These are phyloP conservation scores for Drosophila biarmipes DNA, from an alignment of 1,140 invertebrate genomes.

Conservation along the genomic window DNA sequence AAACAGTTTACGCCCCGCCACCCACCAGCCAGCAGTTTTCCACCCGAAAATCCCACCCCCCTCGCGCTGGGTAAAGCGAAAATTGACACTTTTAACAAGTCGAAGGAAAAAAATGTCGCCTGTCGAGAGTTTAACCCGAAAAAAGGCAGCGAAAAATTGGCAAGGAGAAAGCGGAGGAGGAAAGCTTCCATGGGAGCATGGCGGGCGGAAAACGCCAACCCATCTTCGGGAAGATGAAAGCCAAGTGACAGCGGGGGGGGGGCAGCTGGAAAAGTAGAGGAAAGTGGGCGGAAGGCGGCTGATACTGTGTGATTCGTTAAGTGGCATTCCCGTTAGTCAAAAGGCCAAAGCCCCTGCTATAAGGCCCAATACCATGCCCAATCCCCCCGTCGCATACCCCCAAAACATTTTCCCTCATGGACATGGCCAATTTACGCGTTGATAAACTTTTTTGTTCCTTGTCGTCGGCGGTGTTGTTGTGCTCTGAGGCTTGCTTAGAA, in stretches of 20 bases:
- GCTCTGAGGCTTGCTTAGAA: constrained; percentile 46
- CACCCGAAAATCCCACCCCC: not conserved
- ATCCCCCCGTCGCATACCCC: not conserved
- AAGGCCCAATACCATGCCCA: not conserved
- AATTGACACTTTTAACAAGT: constrained; percentile 81
- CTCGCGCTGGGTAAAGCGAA: constrained; percentile 57
- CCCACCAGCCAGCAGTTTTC: constrained; percentile 2
- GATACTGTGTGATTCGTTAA: constrained; percentile 58
- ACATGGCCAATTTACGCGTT: constrained; percentile 64
- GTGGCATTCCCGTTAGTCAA: constrained; percentile 69
- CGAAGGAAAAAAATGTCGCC: constrained; percentile 53
- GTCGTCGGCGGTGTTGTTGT: constrained; percentile 1
- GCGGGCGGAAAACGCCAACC: constrained; percentile 7
- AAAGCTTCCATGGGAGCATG: not conserved
- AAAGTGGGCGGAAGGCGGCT: constrained; percentile 17
- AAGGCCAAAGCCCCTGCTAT: constrained; percentile 60
- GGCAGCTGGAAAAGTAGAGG: constrained; percentile 3
- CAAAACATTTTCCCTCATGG: constrained; percentile 1
- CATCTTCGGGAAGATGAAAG: constrained; percentile 11
- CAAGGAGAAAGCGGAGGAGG: constrained; percentile 19
- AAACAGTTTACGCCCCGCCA: constrained; percentile 51
- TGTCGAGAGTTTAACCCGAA: constrained; percentile 74
- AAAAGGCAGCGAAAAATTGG: constrained; percentile 28
- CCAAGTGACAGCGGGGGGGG: constrained; percentile 25
- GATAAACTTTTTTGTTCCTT: constrained; percentile 41